A percentile compares a stretch with the other conserved stretches of the same genome.
Evolutionary conservation across 2,888 invertebrate species (phyloP).

Genomic region (Myopa testacea): DNA sequence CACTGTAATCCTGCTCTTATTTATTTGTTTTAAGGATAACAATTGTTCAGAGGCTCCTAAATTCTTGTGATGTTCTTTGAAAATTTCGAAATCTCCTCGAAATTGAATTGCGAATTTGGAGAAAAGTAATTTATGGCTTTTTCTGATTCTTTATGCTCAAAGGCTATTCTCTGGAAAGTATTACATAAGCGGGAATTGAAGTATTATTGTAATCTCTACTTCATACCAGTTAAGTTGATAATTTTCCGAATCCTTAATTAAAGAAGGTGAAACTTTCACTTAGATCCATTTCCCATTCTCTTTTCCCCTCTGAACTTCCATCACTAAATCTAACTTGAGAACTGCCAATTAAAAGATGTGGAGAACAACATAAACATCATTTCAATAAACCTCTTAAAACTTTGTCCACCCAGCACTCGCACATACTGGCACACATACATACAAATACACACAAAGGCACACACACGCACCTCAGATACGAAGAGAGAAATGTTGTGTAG

Average conservation of each 20-base stretch:
- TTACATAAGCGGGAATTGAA: neutral
- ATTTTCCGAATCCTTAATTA: neutral
- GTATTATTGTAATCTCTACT: neutral
- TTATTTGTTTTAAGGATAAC: too few species aligned
- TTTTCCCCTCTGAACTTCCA: neutral
- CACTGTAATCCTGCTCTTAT: too few species aligned
- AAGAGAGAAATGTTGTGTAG: constrained; percentile 42
- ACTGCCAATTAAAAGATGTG: neutral
- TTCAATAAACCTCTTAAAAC: constrained; percentile 61
- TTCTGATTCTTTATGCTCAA: too few species aligned
- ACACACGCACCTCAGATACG: constrained; percentile 16
- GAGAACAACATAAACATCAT: constrained; percentile 49
- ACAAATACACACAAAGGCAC: constrained; percentile 1
- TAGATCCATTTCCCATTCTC: neutral
- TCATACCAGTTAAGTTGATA: neutral
- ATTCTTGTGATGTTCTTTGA: too few species aligned
- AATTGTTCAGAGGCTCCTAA: too few species aligned
- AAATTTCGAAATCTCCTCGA: too few species aligned
- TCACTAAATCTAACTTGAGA: neutral
- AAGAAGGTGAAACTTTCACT: too few species aligned
- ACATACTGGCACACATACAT: neutral
- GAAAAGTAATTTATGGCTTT: too few species aligned
- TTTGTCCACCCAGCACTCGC: constrained; percentile 48
- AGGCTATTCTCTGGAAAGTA: too few species aligned
- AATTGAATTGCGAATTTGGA: too few species aligned